Evolutionary conservation across 1,140 invertebrate genomes (phyloP).

Genomic region (Drosophila mojavensis): DNA sequence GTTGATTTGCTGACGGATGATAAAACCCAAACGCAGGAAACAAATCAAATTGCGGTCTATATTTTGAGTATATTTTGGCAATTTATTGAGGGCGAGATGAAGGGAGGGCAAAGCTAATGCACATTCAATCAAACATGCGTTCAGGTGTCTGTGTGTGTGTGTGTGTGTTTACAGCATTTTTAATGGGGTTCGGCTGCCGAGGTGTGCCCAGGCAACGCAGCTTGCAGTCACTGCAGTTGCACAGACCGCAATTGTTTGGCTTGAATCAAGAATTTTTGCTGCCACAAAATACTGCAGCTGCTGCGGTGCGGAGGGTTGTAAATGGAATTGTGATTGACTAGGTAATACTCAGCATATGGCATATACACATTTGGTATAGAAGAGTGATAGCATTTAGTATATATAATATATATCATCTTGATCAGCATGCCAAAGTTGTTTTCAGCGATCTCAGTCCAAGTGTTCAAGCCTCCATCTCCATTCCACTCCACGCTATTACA

Average conservation of each 20-base stretch:
- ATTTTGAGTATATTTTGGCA: conserved; percentile 33
- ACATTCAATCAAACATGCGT: conserved; percentile 30
- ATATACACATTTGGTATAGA: too few species aligned
- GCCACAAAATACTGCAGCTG: conserved; percentile 5
- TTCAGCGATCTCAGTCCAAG: too few species aligned
- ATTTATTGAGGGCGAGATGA: conserved; percentile 2
- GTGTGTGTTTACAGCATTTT: background rate
- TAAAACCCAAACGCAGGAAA: conserved; percentile 30
- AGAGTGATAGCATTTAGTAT: too few species aligned
- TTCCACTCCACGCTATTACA: too few species aligned
- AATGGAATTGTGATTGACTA: background rate
- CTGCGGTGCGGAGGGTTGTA: too few species aligned
- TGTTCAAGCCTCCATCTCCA: too few species aligned
- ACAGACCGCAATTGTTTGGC: conserved; percentile 29
- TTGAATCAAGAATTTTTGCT: conserved; percentile 1
- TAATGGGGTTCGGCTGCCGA: conserved; percentile 8
- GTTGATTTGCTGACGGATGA: conserved; percentile 48
- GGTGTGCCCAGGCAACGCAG: conserved; percentile 14
- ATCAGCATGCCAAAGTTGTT: too few species aligned
- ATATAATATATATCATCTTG: too few species aligned
- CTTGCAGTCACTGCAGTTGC: background rate
- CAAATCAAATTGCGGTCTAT: conserved; percentile 46
- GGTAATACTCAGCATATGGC: background rate
- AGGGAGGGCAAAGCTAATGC: background rate
- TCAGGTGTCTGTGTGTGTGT: background rate